Percentiles rank a stretch among this genome's conserved stretches.
Conservation (phyloP, 2,113 vertebrate genomes). For the Orthonyx spaldingii region DNA sequence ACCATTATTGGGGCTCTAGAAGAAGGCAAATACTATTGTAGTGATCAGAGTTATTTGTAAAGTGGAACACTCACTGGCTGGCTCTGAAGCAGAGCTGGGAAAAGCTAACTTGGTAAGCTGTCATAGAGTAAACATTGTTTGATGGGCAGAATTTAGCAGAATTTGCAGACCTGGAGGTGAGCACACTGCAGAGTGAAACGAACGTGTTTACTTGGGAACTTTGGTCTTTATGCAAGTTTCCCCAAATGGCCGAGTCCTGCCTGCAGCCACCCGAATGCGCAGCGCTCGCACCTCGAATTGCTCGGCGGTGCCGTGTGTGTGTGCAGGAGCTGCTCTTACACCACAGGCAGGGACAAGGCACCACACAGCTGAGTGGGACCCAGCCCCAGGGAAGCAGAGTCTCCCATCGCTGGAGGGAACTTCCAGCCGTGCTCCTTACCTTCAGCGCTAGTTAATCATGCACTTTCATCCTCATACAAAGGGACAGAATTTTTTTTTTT, state of each 20-base stretch:
- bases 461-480: not conserved
- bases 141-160: not conserved
- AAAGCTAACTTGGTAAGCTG: not conserved
- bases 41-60: not conserved
- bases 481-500: no score
- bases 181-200: not conserved
- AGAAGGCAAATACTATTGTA: not conserved
- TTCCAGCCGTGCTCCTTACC: not conserved
- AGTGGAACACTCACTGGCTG: conserved; percentile 9
- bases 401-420: not conserved
- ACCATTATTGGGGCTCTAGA: not conserved
- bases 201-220: not conserved
- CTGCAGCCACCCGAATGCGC: rapidly evolving
- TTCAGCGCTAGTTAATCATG: not conserved
- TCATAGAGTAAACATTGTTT: not conserved
- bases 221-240: not conserved
- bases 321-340: not conserved
- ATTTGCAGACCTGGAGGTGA: not conserved
- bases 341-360: not conserved
- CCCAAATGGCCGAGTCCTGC: not conserved
- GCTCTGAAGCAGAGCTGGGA: not conserved
- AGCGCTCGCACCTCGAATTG: not conserved
- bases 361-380: not conserved
- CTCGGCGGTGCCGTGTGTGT: not conserved
- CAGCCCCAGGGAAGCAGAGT: not conserved